Evolutionary conservation across 2,113 vertebrate genomes (phyloP).

Genomic region (Microtus oregoni): DNA sequence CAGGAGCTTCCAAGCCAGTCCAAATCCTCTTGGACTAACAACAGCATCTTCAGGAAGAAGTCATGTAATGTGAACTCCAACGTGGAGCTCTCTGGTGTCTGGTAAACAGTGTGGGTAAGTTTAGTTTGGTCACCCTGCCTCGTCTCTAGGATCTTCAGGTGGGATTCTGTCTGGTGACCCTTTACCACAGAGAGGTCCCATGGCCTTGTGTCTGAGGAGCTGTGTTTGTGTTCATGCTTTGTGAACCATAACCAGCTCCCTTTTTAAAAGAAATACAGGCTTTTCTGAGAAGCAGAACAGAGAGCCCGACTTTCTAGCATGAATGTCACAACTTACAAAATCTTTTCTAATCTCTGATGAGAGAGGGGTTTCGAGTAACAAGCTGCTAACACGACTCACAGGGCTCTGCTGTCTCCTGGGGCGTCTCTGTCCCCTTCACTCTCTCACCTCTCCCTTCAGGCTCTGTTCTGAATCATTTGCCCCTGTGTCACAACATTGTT

Average conservation of each 20-base stretch:
- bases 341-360: not conserved
- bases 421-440: not conserved
- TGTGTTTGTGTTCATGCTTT: not conserved
- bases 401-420: not conserved
- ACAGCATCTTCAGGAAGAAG: not conserved
- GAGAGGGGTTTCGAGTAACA: not conserved
- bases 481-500: not conserved
- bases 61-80: not conserved
- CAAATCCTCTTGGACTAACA: accelerated
- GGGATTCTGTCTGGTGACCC: not conserved
- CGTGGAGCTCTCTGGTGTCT: not conserved
- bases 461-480: not conserved
- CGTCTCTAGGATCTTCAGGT: not conserved
- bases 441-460: not conserved
- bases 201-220: not conserved
- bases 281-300: not conserved
- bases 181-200: not conserved
- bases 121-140: not conserved
- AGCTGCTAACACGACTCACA: not conserved
- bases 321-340: not conserved
- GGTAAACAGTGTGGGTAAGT: not conserved
- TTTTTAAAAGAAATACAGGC: not conserved
- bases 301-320: not conserved
- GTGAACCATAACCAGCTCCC: not conserved
- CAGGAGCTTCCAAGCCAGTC: too few relatives aligned